A percentile compares a stretch with the other conserved stretches of the same genome.
These are phyloP conservation scores for Ceratina australensis DNA, from an alignment of 1,140 invertebrate genomes.

Conservation along the genomic window DNA sequence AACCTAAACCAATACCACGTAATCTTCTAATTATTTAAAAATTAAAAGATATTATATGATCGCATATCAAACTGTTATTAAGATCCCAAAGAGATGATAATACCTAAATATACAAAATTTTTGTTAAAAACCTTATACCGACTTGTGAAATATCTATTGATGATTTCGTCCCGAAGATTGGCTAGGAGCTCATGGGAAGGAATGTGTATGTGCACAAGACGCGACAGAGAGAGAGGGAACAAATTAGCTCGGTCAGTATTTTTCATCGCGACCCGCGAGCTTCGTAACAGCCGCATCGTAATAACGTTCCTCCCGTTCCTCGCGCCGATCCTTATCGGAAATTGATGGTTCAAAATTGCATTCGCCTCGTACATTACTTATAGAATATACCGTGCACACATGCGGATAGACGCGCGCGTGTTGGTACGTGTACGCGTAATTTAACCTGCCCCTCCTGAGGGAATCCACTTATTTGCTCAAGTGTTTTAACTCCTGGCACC, in stretches of 20 bases:
- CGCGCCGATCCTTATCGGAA: conserved; percentile 19
- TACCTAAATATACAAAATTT: too few species aligned
- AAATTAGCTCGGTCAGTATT: conserved; percentile 27
- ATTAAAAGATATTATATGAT: too few species aligned
- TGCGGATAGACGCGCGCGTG: background rate
- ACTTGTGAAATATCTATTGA: too few species aligned
- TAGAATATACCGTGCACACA: background rate
- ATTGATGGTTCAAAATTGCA: conserved; percentile 28
- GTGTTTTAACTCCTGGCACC: conserved; percentile 11
- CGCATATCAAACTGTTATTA: too few species aligned
- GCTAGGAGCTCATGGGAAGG: too few species aligned
- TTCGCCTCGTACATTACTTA: conserved; percentile 11
- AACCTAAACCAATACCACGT: too few species aligned
- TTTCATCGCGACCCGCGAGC: conserved; percentile 11
- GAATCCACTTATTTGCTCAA: conserved; percentile 17
- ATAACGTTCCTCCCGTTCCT: conserved; percentile 13
- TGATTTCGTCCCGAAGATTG: too few species aligned
- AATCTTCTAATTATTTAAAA: too few species aligned
- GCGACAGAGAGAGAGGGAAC: background rate
- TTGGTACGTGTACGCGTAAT: background rate
- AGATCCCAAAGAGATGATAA: too few species aligned
- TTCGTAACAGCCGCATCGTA: conserved; percentile 15
- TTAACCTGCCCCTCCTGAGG: conserved; percentile 5
- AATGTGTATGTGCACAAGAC: too few species aligned
- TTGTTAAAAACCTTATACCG: background rate